phyloP scores from a whole-genome alignment of 1,140 invertebrate genomes.

The Coenobita brevimanus region DNA sequence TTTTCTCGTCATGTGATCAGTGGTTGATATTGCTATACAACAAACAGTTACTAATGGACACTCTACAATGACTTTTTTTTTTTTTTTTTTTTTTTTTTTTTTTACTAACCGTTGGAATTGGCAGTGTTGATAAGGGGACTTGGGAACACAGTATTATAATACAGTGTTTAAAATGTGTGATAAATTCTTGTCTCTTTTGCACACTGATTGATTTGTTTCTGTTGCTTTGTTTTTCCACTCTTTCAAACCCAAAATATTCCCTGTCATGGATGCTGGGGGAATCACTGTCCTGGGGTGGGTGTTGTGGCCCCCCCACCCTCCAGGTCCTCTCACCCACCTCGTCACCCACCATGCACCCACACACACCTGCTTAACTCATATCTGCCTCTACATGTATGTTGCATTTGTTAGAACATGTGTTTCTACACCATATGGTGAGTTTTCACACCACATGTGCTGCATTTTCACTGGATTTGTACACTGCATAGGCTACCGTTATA shows the following conservation, averaged over 20 bases:
- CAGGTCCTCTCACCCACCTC: neutral
- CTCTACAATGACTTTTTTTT: conserved; percentile 29
- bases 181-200: conserved; percentile 62
- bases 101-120: conserved; percentile 60
- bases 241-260: conserved; percentile 43
- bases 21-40: conserved; percentile 57
- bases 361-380: neutral
- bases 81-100: conserved; percentile 5
- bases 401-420: too few relatives aligned
- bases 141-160: conserved; percentile 43
- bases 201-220: conserved; percentile 61
- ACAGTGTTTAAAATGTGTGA: conserved; percentile 36
- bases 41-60: conserved; percentile 52
- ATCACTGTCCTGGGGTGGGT: conserved; percentile 54
- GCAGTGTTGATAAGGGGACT: conserved; percentile 66
- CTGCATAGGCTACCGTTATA: neutral
- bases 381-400: too few relatives aligned
- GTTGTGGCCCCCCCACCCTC: conserved; percentile 1
- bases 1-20: conserved; percentile 14
- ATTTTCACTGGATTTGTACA: conserved; percentile 3
- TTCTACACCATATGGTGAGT: neutral
- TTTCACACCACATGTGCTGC: conserved; percentile 35
- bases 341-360: conserved; percentile 47
- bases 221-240: conserved; percentile 59
- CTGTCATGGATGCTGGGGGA: conserved; percentile 56